Evolutionary conservation across 2,113 vertebrate genomes (phyloP).

Genomic region (Semnornis frantzii): DNA sequence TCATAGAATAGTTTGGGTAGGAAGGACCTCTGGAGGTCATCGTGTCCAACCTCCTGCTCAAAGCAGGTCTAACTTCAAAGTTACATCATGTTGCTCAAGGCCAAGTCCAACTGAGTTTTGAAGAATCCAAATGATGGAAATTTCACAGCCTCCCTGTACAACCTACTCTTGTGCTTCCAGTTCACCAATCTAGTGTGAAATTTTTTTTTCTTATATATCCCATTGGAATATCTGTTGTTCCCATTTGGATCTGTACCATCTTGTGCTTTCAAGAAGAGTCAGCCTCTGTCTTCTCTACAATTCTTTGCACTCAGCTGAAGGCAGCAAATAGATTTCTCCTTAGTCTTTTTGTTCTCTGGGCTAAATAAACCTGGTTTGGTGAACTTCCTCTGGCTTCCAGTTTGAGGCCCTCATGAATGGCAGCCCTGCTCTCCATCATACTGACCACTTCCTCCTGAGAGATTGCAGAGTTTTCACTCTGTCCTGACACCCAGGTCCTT

Average conservation of each 20-base stretch:
- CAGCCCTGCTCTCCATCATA: neutral
- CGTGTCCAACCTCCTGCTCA: conserved; percentile 8
- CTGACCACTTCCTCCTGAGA: neutral
- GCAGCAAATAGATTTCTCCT: neutral
- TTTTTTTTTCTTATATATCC: neutral
- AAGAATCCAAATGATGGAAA: neutral
- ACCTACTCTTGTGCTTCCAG: neutral
- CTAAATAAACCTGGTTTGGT: neutral
- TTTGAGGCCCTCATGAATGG: neutral
- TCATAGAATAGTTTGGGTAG: conserved; percentile 4
- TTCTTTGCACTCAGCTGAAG: neutral
- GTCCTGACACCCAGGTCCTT: neutral
- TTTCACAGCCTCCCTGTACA: neutral
- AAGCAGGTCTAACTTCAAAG: conserved; percentile 43
- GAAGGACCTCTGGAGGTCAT: conserved; percentile 51
- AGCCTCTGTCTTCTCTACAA: neutral
- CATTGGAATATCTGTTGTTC: neutral
- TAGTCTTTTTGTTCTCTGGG: neutral
- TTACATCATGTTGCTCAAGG: conserved; percentile 6
- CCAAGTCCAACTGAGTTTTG: conserved; percentile 32
- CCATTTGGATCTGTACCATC: neutral
- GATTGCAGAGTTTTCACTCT: rapidly evolving
- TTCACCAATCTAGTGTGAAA: neutral
- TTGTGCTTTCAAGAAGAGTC: neutral
- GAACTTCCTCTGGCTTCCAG: neutral